Evolutionary conservation across 1,140 invertebrate genomes (phyloP).

Genomic region (Brachionus paranguensis): DNA sequence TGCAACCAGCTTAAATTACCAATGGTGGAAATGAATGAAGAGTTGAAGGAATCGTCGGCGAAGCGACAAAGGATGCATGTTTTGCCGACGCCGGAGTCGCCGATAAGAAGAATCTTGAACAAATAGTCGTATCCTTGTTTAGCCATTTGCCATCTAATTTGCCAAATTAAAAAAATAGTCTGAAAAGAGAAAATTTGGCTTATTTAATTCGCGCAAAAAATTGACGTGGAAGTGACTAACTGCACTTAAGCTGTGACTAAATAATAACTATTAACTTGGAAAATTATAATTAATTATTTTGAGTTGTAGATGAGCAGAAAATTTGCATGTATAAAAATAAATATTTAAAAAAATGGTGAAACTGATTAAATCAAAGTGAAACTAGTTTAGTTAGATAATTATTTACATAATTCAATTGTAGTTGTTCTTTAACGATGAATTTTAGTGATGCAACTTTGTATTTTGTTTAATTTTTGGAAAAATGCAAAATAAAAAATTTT

Average conservation of each 20-base stretch:
- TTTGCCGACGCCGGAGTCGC: conserved; percentile 86
- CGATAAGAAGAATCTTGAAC: conserved; percentile 82
- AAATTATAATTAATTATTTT: conserved; percentile 5
- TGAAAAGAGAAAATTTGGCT: neutral
- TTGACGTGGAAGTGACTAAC: neutral
- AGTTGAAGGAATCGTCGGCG: conserved; percentile 72
- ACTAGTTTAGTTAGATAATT: neutral
- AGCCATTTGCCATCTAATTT: conserved; percentile 39
- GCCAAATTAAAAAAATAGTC: neutral
- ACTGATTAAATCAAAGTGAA: neutral
- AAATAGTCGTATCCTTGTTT: conserved; percentile 39
- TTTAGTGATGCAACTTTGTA: neutral
- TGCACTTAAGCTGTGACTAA: neutral
- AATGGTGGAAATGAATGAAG: conserved; percentile 37
- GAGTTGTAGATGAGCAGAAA: neutral
- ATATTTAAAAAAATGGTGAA: neutral
- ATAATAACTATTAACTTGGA: neutral
- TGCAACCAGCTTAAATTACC: neutral
- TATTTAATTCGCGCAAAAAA: neutral
- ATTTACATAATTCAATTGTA: neutral
- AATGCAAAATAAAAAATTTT: neutral
- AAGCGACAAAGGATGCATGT: conserved; percentile 89
- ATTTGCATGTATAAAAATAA: neutral
- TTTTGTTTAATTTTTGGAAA: neutral
- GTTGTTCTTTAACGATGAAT: neutral